A percentile compares a stretch with the other conserved stretches of the same genome.
phyloP scores from a whole-genome alignment of 53 echinoderm and acorn worm genomes.

The Zoroaster sp. region DNA sequence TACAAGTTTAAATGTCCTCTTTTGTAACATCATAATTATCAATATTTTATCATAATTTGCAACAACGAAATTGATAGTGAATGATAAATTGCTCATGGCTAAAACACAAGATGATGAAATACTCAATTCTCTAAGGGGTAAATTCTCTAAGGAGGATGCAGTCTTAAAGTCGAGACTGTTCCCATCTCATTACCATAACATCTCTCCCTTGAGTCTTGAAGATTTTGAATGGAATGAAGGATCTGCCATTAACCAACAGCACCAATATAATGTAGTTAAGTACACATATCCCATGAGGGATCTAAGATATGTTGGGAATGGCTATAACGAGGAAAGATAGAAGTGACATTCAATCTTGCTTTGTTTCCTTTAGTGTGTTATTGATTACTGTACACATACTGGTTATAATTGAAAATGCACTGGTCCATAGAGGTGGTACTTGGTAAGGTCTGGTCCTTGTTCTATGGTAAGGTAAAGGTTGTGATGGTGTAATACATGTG shows the following conservation, averaged over 20 bases:
- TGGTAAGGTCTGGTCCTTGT: background rate
- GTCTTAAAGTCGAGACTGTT: background rate
- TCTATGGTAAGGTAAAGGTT: background rate
- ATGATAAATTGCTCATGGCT: no score
- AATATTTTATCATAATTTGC: no score
- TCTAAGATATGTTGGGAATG: background rate
- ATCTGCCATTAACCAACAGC: background rate
- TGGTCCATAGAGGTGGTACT: background rate
- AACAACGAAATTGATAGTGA: no score
- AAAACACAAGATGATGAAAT: no score
- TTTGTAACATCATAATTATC: no score
- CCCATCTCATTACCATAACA: background rate
- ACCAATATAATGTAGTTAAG: background rate
- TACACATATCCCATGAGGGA: background rate
- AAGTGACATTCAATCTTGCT: background rate
- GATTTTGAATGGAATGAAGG: background rate
- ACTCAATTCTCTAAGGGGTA: no score
- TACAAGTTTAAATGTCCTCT: no score
- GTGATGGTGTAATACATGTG: background rate
- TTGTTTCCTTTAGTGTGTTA: background rate
- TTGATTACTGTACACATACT: background rate
- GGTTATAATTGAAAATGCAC: background rate
- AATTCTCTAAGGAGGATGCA: background rate
- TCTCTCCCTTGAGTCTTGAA: background rate
- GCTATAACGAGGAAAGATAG: background rate